Evolutionary conservation across 1,140 invertebrate species (phyloP).

Genomic region (Procambarus clarkii): DNA sequence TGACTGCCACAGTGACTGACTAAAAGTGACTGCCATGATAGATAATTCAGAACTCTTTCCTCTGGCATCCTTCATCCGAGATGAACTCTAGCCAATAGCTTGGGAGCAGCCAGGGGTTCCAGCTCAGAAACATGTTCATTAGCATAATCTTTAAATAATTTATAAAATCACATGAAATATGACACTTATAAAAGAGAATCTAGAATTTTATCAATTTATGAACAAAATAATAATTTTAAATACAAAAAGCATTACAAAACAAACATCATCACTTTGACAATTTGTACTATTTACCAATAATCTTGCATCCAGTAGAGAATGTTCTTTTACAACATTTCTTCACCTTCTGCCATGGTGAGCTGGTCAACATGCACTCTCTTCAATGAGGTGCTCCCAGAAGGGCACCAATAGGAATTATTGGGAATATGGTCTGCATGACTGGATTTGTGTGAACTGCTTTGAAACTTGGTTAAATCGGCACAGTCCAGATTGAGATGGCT

Average conservation of each 20-base stretch:
- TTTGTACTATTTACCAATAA: slow-evolving; percentile 2
- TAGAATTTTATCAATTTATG: not conserved
- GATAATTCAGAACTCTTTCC: too few species aligned
- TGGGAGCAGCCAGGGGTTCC: too few species aligned
- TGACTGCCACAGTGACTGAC: too few species aligned
- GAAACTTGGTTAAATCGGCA: not conserved
- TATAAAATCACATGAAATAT: too few species aligned
- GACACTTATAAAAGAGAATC: too few species aligned
- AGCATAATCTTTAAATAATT: not conserved
- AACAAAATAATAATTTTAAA: not conserved
- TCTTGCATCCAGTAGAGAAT: not conserved
- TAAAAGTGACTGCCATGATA: too few species aligned
- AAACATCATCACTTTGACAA: not conserved
- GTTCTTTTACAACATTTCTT: not conserved
- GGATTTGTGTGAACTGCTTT: not conserved
- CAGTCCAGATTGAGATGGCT: not conserved
- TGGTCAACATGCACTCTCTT: not conserved
- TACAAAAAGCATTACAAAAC: not conserved
- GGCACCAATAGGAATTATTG: not conserved
- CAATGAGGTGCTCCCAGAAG: not conserved
- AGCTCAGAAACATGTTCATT: not conserved
- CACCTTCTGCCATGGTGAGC: not conserved
- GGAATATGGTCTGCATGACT: not conserved
- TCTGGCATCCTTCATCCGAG: too few species aligned
- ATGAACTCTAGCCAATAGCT: too few species aligned